Conservation (phyloP, 2,888 invertebrate species). For the Allophyes oxyacanthae region DNA sequence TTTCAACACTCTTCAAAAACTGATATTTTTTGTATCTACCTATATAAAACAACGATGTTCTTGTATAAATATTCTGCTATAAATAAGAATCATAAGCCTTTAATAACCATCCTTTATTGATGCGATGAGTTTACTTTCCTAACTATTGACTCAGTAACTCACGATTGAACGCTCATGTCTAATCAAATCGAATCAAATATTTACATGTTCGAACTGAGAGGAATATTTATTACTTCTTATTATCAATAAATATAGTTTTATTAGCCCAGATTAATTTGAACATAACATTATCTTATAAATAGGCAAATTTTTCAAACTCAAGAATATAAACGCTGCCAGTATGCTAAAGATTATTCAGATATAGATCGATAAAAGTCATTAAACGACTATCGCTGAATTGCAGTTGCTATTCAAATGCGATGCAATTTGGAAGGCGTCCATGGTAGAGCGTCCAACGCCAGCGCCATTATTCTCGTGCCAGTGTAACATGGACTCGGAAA, state of each 20-base stretch:
- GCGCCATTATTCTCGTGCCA: conserved; percentile 71
- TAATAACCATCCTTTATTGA: conserved; percentile 6
- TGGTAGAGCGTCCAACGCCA: conserved; percentile 67
- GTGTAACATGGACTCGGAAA: conserved; percentile 62
- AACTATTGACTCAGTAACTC: conserved; percentile 27
- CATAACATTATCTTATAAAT: conserved; percentile 28
- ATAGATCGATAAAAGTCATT: conserved; percentile 74
- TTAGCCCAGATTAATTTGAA: conserved; percentile 17
- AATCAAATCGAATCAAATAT: conserved; percentile 43
- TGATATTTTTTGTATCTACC: too few relatives aligned
- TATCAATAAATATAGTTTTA: conserved; percentile 40
- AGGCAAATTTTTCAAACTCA: conserved; percentile 19
- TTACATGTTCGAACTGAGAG: conserved; percentile 17
- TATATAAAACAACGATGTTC: neutral
- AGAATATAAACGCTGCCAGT: conserved; percentile 27
- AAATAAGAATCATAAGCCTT: too few relatives aligned
- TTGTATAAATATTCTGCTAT: neutral
- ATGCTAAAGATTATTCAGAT: conserved; percentile 52
- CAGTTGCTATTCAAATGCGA: conserved; percentile 82
- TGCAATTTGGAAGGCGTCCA: conserved; percentile 84
- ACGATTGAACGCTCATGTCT: conserved; percentile 13
- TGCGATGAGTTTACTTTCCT: conserved; percentile 17
- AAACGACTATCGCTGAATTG: conserved; percentile 74
- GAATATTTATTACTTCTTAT: conserved; percentile 21
- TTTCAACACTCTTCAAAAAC: too few relatives aligned